A percentile compares a stretch with the other conserved stretches of the same genome.
These are phyloP conservation scores for Hyppa rectilinea DNA, from an alignment of 2,888 invertebrate genomes.

Conservation along the genomic window DNA sequence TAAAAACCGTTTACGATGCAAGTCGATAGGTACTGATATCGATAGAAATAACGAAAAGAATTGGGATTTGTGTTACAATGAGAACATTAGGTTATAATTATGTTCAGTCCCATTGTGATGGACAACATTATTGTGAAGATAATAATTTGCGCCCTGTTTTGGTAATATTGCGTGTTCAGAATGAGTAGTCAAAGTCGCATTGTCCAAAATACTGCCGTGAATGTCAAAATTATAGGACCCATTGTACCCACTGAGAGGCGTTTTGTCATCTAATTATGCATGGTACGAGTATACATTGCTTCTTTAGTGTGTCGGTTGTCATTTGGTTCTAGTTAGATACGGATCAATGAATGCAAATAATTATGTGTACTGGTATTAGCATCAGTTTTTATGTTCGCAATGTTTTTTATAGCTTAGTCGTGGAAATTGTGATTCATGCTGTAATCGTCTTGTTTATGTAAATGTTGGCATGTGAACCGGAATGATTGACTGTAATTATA, in stretches of 20 bases:
- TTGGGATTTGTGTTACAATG: conserved; percentile 11
- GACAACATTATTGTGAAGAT: conserved; percentile 1
- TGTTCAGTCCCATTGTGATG: conserved; percentile 4
- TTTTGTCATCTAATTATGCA: conserved; percentile 17
- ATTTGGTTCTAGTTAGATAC: not conserved
- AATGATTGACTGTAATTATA: conserved; percentile 41
- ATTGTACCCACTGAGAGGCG: not conserved
- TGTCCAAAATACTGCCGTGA: not conserved
- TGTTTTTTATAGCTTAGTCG: conserved; percentile 11
- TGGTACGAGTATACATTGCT: not conserved
- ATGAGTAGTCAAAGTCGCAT: not conserved
- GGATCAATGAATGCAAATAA: not conserved
- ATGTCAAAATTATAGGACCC: not conserved
- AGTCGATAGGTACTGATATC: conserved; percentile 25
- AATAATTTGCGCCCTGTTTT: not conserved
- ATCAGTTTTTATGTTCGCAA: conserved; percentile 3
- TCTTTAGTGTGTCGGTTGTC: not conserved
- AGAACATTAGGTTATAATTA: conserved; percentile 11
- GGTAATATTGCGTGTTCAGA: conserved; percentile 2
- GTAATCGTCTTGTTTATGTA: conserved; percentile 31
- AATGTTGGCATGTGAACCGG: conserved; percentile 35
- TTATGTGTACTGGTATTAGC: not conserved
- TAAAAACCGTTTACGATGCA: conserved; percentile 43
- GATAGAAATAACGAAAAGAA: conserved; percentile 28
- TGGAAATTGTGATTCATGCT: conserved; percentile 21